These are phyloP conservation scores for Ataeniobius toweri DNA, from an alignment of 2,797 vertebrate species.

Conservation along the genomic window DNA sequence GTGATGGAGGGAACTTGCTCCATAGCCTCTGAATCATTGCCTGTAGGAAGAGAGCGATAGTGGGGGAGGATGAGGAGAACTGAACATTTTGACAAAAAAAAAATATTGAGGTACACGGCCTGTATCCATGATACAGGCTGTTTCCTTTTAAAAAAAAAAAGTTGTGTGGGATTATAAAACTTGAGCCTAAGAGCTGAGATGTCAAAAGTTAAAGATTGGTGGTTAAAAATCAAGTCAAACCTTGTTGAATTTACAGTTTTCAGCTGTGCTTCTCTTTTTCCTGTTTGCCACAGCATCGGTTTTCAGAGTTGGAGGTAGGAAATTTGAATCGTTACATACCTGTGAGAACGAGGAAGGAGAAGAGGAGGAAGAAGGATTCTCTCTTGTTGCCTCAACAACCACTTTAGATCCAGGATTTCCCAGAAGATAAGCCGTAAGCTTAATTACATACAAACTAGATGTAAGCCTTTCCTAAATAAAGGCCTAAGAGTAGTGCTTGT, in stretches of 20 bases:
- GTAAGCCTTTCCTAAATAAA: not conserved
- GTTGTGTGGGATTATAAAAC: constrained; percentile 7
- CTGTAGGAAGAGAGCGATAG: constrained; percentile 41
- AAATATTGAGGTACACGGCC: constrained; percentile 4
- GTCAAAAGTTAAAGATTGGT: not conserved
- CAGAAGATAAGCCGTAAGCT: not conserved
- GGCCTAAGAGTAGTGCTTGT: too few species aligned
- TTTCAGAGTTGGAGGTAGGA: constrained; percentile 28
- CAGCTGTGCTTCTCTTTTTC: not conserved
- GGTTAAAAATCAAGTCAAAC: not conserved
- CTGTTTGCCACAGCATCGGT: not conserved
- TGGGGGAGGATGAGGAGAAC: constrained; percentile 33
- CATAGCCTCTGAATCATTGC: constrained; percentile 55
- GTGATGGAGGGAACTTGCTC: constrained; percentile 26
- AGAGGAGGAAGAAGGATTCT: constrained; percentile 14
- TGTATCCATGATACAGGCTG: not conserved
- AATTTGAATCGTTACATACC: constrained; percentile 2
- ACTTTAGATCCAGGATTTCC: constrained; percentile 31
- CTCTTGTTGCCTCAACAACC: constrained; percentile 35
- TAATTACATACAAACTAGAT: not conserved
- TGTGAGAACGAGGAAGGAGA: constrained; percentile 50
- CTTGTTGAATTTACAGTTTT: not conserved
- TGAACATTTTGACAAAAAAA: constrained; percentile 32
- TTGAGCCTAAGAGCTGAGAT: not conserved
- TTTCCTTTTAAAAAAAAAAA: not conserved